Evolutionary conservation across 1,140 invertebrate genomes (phyloP).

Genomic region (Babylonia areolata): DNA sequence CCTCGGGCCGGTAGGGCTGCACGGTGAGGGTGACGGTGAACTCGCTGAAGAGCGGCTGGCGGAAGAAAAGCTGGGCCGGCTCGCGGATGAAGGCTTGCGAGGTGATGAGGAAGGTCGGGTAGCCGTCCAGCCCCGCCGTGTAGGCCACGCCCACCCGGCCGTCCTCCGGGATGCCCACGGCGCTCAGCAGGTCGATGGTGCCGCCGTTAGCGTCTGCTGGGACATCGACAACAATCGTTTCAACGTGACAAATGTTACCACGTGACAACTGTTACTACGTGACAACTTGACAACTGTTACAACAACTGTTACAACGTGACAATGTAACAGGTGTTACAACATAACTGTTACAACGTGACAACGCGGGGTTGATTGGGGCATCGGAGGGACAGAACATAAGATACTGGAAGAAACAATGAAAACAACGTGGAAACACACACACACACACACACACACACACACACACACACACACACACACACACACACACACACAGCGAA

Average conservation of each 20-base stretch:
- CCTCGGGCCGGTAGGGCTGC: conserved; percentile 32
- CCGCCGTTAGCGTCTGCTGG: not conserved
- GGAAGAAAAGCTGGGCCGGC: conserved; percentile 45
- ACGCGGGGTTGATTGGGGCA: not conserved
- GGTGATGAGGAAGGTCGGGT: conserved; percentile 50
- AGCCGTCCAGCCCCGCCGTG: conserved; percentile 48
- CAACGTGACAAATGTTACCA: too few species aligned
- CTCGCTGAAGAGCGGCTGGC: conserved; percentile 45
- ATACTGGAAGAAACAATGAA: not conserved
- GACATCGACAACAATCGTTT: too few species aligned
- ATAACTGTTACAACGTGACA: not conserved
- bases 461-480: not conserved
- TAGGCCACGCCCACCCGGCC: conserved; percentile 41
- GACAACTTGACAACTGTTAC: not conserved
- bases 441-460: conserved; percentile 5
- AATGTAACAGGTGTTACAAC: not conserved
- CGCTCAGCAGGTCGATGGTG: conserved; percentile 52
- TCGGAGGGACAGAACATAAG: not conserved
- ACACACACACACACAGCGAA: too few species aligned
- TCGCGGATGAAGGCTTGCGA: conserved; percentile 44
- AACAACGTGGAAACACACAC: not conserved
- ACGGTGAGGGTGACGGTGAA: conserved; percentile 53
- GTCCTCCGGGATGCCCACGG: conserved; percentile 48
- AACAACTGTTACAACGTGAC: not conserved
- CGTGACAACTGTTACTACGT: not conserved